phyloP scores from a whole-genome alignment of 1,140 invertebrate genomes.

The Contarinia nasturtii region DNA sequence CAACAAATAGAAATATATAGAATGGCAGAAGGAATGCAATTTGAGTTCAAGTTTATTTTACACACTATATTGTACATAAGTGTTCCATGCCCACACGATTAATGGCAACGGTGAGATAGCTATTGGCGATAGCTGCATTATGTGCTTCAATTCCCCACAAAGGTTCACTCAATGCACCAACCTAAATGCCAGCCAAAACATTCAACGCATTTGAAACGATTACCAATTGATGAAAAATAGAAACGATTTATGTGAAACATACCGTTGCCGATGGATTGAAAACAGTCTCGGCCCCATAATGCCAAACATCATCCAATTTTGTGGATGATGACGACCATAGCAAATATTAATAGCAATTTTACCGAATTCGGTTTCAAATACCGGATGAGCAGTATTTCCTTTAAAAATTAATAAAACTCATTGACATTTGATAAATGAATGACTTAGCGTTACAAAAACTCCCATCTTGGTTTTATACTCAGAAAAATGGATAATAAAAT shows the following conservation, averaged over 20 bases:
- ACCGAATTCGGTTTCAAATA: slow-evolving; percentile 74
- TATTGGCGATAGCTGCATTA: slow-evolving; percentile 93
- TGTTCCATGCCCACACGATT: slow-evolving; percentile 90
- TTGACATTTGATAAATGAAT: too few species aligned
- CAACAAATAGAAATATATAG: too few species aligned
- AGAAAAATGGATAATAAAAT: too few species aligned
- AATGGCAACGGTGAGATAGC: slow-evolving; percentile 84
- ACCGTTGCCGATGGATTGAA: slow-evolving; percentile 98
- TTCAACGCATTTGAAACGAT: too few species aligned
- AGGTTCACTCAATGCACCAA: slow-evolving; percentile 66
- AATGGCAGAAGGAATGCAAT: too few species aligned
- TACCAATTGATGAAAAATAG: too few species aligned
- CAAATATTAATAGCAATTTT: slow-evolving; percentile 93
- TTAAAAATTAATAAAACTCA: too few species aligned
- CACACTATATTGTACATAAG: slow-evolving; percentile 24
- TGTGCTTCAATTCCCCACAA: slow-evolving; percentile 91
- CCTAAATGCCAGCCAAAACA: too few species aligned
- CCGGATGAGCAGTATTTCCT: slow-evolving; percentile 85
- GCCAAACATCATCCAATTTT: slow-evolving; percentile 97
- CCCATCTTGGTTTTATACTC: too few species aligned
- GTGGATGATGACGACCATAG: slow-evolving; percentile 93
- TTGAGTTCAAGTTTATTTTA: too few species aligned
- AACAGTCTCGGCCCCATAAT: slow-evolving; percentile 95
- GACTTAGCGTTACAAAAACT: too few species aligned
- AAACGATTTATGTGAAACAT: neutral